A percentile compares a stretch with the other conserved stretches of the same genome.
Conservation (phyloP, 2,888 invertebrate genomes). For the Syritta pipiens region DNA sequence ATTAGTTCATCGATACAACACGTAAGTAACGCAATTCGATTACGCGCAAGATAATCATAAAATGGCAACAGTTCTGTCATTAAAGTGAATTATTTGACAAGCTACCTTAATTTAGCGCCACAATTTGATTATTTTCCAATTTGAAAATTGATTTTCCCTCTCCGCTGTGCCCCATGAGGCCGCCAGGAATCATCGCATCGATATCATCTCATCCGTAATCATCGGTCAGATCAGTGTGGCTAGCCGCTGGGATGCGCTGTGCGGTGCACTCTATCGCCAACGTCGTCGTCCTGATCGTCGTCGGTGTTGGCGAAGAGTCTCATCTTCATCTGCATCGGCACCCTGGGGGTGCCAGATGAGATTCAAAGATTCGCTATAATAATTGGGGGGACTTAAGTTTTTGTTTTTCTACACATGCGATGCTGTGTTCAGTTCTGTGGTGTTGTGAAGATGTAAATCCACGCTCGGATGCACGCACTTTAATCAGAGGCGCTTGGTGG, state of each 20-base stretch:
- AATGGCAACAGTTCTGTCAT: slow-evolving; percentile 67
- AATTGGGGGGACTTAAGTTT: slow-evolving; percentile 45
- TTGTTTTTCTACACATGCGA: slow-evolving; percentile 36
- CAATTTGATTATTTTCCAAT: slow-evolving; percentile 70
- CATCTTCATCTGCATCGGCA: slow-evolving; percentile 66
- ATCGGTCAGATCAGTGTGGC: slow-evolving; percentile 2
- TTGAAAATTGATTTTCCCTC: slow-evolving; percentile 66
- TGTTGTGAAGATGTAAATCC: slow-evolving; percentile 25
- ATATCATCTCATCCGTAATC: slow-evolving; percentile 53
- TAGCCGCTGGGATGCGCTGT: too few relatives aligned
- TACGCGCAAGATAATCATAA: slow-evolving; percentile 63
- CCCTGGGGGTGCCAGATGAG: slow-evolving; percentile 68
- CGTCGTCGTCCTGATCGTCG: slow-evolving; percentile 17
- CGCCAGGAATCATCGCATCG: slow-evolving; percentile 31
- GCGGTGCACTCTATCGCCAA: slow-evolving; percentile 34
- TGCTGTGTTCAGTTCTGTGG: not conserved
- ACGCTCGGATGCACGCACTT: too few relatives aligned
- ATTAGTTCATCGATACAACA: slow-evolving; percentile 29
- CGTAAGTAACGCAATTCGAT: slow-evolving; percentile 60
- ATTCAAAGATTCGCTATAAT: slow-evolving; percentile 40
- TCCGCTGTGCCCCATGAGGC: slow-evolving; percentile 14
- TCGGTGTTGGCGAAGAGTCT: slow-evolving; percentile 38
- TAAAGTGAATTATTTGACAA: slow-evolving; percentile 70
- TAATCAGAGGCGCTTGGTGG: too few relatives aligned
- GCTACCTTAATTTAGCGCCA: slow-evolving; percentile 70